A percentile compares a stretch with the other conserved stretches of the same genome.
phyloP scores from a whole-genome alignment of 1,140 invertebrate genomes.

The Philotrypesis tridentata region DNA sequence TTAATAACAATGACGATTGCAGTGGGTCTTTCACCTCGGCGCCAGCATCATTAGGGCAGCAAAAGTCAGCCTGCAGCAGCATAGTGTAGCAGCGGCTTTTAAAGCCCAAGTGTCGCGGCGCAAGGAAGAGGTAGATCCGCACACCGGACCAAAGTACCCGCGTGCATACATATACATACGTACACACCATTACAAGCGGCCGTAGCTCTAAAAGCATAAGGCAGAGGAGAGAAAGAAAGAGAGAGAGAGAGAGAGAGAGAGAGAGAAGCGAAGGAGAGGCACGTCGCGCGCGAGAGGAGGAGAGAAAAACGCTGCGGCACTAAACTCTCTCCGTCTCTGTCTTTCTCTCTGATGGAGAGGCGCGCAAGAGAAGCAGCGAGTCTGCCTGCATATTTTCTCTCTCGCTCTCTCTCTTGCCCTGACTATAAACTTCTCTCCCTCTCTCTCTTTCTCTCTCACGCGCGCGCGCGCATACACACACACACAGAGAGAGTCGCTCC shows the following conservation, averaged over 20 bases:
- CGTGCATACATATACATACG: neutral
- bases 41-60: neutral
- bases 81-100: no score
- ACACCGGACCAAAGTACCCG: neutral
- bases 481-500: no score
- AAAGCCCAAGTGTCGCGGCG: no score
- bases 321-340: conserved; percentile 52
- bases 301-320: conserved; percentile 14
- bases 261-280: conserved; percentile 14
- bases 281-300: conserved; percentile 37
- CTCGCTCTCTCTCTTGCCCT: neutral
- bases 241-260: neutral
- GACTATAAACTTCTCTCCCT: neutral
- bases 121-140: neutral
- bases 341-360: conserved; percentile 48
- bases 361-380: neutral
- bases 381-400: conserved; percentile 37
- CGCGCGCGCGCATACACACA: no score
- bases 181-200: neutral
- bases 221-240: neutral
- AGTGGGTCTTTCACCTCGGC: no score
- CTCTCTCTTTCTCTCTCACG: neutral
- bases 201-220: neutral
- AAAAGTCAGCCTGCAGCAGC: no score
- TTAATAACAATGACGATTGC: no score